Conservation (phyloP, 2,113 vertebrate species). For the Dipodomys stephensi region DNA sequence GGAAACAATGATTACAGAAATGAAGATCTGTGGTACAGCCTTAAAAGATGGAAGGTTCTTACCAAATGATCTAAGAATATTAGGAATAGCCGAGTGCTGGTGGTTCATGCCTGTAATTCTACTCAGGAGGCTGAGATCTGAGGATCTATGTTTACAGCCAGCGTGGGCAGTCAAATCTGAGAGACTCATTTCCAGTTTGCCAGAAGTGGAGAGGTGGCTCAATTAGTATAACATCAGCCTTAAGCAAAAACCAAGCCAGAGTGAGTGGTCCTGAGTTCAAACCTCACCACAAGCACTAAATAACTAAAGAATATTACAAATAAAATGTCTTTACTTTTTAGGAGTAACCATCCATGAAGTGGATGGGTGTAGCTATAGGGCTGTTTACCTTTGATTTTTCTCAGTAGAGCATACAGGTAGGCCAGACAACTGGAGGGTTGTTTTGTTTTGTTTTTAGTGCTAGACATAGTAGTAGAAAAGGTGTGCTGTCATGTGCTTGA, state of each 20-base stretch:
- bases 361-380: rapidly evolving
- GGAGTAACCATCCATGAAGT: background rate
- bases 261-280: too few species aligned
- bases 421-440: too few species aligned
- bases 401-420: background rate
- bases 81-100: too few species aligned
- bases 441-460: background rate
- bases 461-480: background rate
- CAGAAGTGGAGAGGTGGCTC: too few species aligned
- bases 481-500: background rate
- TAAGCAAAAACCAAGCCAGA: too few species aligned
- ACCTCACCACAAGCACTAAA: too few species aligned
- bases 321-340: background rate
- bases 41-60: background rate
- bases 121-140: too few species aligned
- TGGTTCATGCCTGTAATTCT: too few species aligned
- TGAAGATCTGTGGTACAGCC: background rate
- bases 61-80: background rate
- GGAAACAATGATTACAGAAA: background rate
- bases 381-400: background rate
- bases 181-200: too few species aligned
- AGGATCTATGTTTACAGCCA: too few species aligned
- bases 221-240: too few species aligned
- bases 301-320: background rate
- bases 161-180: too few species aligned